A percentile compares a stretch with the other conserved stretches of the same genome.
Evolutionary conservation across 2,113 vertebrate genomes (phyloP).

Genomic region (Megaptera novaeangliae): DNA sequence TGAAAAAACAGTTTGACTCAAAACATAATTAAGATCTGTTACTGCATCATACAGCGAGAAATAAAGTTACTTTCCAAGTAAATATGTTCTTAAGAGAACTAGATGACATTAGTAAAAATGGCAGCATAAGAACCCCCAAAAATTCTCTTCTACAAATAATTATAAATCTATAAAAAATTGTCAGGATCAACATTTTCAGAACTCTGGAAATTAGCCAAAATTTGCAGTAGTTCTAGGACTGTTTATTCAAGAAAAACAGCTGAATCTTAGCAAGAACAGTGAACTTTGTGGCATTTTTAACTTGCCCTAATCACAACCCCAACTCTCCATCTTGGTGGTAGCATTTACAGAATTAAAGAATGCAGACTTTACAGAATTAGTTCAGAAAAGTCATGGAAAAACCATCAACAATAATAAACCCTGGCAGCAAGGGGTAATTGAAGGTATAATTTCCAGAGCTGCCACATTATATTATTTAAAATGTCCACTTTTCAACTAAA

Average conservation of each 20-base stretch:
- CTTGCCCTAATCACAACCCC: background rate
- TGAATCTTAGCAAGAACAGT: background rate
- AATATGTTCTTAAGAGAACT: background rate
- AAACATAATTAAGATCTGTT: background rate
- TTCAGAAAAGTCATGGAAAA: background rate
- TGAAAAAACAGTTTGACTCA: background rate
- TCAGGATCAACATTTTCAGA: background rate
- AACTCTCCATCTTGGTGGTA: background rate
- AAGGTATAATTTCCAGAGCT: background rate
- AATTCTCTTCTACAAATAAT: background rate
- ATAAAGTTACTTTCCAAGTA: background rate
- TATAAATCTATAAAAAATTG: background rate
- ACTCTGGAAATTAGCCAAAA: background rate
- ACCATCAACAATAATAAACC: background rate
- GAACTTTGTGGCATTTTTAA: background rate
- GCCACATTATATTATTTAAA: background rate
- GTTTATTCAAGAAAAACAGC: background rate
- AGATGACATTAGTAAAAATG: background rate
- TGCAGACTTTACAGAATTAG: background rate
- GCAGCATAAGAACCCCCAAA: background rate
- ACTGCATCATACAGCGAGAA: background rate
- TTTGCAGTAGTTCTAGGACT: background rate
- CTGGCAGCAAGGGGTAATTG: background rate
- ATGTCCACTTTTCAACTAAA: background rate
- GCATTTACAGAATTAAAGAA: background rate